Evolutionary conservation across 2,888 invertebrate species (phyloP).

Genomic region (Papilio demoleus): DNA sequence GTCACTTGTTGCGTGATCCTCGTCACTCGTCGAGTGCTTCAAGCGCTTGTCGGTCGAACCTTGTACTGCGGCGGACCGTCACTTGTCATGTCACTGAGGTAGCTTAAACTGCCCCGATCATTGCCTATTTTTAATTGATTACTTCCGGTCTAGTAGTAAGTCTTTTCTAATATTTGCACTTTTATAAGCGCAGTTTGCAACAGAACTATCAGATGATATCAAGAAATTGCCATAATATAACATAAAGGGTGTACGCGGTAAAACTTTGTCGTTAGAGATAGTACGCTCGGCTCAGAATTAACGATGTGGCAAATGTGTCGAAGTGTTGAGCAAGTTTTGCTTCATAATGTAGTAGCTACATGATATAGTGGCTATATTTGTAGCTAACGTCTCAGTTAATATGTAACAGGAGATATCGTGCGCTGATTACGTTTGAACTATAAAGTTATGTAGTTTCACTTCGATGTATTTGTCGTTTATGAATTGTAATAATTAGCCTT

Average conservation of each 20-base stretch:
- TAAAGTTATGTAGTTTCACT: neutral
- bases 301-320: slow-evolving; percentile 21
- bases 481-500: too few relatives aligned
- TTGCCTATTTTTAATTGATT: too few relatives aligned
- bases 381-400: neutral
- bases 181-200: neutral
- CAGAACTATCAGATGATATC: neutral
- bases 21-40: neutral
- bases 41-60: neutral
- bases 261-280: slow-evolving; percentile 9
- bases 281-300: slow-evolving; percentile 8
- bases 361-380: neutral
- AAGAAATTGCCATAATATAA: slow-evolving; percentile 9
- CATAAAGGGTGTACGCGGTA: neutral
- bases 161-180: too few relatives aligned
- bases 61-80: neutral
- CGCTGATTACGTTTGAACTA: neutral
- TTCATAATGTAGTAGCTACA: neutral
- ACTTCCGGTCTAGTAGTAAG: too few relatives aligned
- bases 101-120: neutral
- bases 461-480: neutral
- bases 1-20: slow-evolving; percentile 6
- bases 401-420: neutral
- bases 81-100: neutral
- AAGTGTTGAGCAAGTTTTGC: slow-evolving; percentile 2